Evolutionary conservation across 2,113 vertebrate genomes (phyloP), one percentile per base, ranked within the genome.

Genomic region (Nestor notabilis): DNA sequence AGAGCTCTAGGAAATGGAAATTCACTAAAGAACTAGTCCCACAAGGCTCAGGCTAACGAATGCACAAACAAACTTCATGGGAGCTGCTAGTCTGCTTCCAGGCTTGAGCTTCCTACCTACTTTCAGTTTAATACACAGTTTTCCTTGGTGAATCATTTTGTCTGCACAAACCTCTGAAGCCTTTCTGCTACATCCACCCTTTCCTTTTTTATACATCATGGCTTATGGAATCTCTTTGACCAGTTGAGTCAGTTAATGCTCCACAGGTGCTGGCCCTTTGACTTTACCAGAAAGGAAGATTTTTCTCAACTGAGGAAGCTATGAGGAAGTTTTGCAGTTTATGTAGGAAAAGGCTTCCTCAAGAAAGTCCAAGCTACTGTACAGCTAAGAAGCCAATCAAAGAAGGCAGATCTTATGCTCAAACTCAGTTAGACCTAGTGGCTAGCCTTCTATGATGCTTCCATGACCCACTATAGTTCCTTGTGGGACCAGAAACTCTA

Each of bases 1-100:
- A 89, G 86, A 69, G 46, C 41, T 83, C 28, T 90, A 90, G 83
- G 46, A 95, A 80, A 70, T 90, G 64, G 43, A 89, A 95, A 80
- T 85, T 68, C 44, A 46, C 56, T 65, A 9, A 89, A 90, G 75
- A 85, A 86, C 56, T 77, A 92, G 68, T 86, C 75, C 53, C 71
- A 50, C 35, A 81, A 83, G 78, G 46, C 56, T 88, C 37, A 55
- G n/a, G 31, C 84, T 65, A 50, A 83, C 0, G 3, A 93, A 90
- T 39, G 37, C 52, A 64, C 50, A 89, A 91, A 87, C 46, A 81
- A 80, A 86, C 82, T 92, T 95, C 78, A 90, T n/a, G 55, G 53
- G 71, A 91, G 50, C 77, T 91, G 74, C 41, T 81, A 8, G 60
- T 55, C 63, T 75, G 20, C 87, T 96, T 87, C 75, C 76, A 95